Evolutionary conservation across 2,113 vertebrate species (phyloP).

Genomic region (Tupaia chinensis): DNA sequence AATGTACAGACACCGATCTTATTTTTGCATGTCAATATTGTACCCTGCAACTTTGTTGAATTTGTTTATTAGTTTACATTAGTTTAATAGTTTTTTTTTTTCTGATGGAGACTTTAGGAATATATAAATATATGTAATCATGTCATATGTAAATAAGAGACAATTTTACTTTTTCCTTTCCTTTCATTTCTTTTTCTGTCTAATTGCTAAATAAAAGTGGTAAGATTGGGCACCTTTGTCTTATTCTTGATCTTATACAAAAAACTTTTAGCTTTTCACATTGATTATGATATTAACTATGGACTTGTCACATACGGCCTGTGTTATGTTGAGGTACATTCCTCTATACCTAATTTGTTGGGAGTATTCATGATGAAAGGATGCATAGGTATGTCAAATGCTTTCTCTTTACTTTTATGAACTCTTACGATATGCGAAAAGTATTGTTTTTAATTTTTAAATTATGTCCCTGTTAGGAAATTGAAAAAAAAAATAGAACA

Average conservation of each 20-base stretch:
- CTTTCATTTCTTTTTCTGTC: background rate
- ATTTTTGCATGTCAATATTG: background rate
- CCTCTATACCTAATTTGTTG: background rate
- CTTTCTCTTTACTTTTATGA: too few species aligned
- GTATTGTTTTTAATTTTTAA: too few species aligned
- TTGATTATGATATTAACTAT: background rate
- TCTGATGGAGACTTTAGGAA: background rate
- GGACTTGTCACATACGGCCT: background rate
- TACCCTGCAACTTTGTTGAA: background rate
- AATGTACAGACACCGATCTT: background rate
- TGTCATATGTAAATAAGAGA: background rate
- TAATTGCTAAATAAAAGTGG: background rate
- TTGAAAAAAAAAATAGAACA: too few species aligned
- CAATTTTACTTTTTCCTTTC: background rate
- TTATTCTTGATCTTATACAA: background rate
- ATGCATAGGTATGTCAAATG: background rate
- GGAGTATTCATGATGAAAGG: background rate
- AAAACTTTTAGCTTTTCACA: background rate
- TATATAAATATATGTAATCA: fast-evolving
- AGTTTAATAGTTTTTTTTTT: background rate
- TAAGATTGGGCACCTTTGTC: background rate
- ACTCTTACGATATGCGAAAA: too few species aligned
- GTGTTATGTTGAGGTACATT: background rate
- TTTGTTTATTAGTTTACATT: background rate
- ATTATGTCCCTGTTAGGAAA: too few species aligned